These are phyloP conservation scores for Dorcus hopei DNA, from an alignment of 2,888 invertebrate species.

Conservation along the genomic window DNA sequence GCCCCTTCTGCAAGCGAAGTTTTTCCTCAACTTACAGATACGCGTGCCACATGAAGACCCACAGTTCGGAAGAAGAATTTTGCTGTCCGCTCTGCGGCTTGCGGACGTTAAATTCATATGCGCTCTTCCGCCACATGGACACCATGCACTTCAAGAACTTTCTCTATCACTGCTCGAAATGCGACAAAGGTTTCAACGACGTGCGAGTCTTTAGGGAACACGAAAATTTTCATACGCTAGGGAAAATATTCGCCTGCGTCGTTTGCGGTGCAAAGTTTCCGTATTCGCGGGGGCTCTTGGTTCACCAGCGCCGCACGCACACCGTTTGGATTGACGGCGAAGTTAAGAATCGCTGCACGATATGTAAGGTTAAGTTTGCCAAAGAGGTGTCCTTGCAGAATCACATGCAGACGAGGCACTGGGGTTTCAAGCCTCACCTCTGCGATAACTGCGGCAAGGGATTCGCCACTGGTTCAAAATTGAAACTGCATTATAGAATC, in stretches of 20 bases:
- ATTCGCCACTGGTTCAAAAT: slow-evolving; percentile 25
- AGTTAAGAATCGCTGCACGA: slow-evolving; percentile 25
- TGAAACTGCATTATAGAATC: slow-evolving; percentile 26
- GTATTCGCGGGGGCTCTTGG: slow-evolving; percentile 47
- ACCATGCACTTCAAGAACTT: slow-evolving; percentile 4
- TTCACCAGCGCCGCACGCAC: slow-evolving; percentile 41
- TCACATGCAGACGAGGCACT: slow-evolving; percentile 37
- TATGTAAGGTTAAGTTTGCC: slow-evolving; percentile 43
- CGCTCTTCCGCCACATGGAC: slow-evolving; percentile 5
- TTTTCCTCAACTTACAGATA: slow-evolving; percentile 39
- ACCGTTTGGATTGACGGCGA: slow-evolving; percentile 24
- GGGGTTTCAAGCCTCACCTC: slow-evolving; percentile 33
- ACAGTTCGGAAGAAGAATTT: slow-evolving; percentile 23
- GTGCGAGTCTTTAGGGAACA: slow-evolving; percentile 3
- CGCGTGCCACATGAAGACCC: slow-evolving; percentile 39
- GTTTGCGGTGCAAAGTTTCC: slow-evolving; percentile 40
- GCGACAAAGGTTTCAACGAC: slow-evolving; percentile 10
- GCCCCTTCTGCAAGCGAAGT: slow-evolving; percentile 43
- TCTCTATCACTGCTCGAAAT: slow-evolving; percentile 3
- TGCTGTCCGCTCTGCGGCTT: slow-evolving; percentile 15
- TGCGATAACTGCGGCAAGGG: slow-evolving; percentile 42
- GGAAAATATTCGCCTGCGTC: slow-evolving; percentile 37
- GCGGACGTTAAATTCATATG: background rate
- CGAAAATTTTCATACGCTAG: slow-evolving; percentile 6
- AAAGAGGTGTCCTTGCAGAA: slow-evolving; percentile 39